Evolutionary conservation across 2,113 vertebrate genomes (phyloP).

Genomic region (Anhinga anhinga): DNA sequence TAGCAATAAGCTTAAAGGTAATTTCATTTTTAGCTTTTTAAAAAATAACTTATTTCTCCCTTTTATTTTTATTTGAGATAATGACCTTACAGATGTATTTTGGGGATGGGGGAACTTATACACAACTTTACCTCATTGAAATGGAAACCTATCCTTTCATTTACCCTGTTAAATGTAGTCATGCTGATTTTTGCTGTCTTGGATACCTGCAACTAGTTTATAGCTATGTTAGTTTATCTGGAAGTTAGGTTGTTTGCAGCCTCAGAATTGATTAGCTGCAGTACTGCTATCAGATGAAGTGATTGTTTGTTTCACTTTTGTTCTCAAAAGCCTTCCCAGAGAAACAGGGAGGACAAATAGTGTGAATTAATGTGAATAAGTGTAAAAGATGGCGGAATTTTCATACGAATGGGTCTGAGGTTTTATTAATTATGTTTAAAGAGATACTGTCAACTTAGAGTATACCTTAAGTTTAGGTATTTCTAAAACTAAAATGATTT

Average conservation of each 20-base stretch:
- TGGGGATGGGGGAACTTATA: background rate
- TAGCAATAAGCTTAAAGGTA: background rate
- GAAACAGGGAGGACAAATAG: background rate
- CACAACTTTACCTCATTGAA: conserved; percentile 46
- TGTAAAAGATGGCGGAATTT: background rate
- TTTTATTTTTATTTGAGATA: conserved; percentile 29
- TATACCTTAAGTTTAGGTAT: background rate
- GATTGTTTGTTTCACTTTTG: background rate
- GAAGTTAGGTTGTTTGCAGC: background rate
- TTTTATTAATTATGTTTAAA: background rate
- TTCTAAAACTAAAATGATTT: background rate
- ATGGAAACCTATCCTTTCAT: conserved; percentile 1
- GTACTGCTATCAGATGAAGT: background rate
- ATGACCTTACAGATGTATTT: conserved; percentile 16
- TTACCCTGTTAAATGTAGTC: conserved; percentile 13
- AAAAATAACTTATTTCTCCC: conserved; percentile 54
- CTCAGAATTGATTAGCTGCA: background rate
- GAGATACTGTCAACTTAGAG: background rate
- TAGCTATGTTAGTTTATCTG: background rate
- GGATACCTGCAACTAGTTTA: background rate
- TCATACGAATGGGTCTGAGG: background rate
- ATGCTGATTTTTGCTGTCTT: background rate
- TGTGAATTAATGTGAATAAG: background rate
- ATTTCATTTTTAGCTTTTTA: background rate
- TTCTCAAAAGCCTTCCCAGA: background rate